Conservation (phyloP, 2,888 invertebrate genomes). For the Cepaea hortensis region DNA sequence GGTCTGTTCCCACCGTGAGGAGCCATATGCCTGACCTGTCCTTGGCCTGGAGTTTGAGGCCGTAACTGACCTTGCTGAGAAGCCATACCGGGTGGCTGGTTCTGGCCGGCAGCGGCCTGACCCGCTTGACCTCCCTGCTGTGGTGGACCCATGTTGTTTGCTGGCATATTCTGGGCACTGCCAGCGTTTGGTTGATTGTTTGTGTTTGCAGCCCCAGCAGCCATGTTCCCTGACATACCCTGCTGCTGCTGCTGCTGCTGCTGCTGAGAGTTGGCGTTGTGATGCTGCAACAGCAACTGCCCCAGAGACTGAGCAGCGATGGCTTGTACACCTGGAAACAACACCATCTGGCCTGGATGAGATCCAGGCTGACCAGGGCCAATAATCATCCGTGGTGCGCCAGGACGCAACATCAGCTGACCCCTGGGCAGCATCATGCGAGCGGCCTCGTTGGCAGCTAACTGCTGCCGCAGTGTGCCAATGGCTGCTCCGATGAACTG, state of each 20-base stretch:
- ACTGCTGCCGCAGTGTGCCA: slow-evolving; percentile 46
- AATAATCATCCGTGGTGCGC: slow-evolving; percentile 41
- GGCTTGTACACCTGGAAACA: slow-evolving; percentile 26
- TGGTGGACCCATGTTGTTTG: neutral
- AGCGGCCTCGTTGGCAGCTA: slow-evolving; percentile 37
- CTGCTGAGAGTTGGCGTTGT: neutral
- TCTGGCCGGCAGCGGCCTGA: slow-evolving; percentile 11
- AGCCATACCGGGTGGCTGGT: neutral
- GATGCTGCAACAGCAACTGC: neutral
- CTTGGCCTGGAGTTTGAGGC: neutral
- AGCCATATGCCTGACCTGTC: slow-evolving; percentile 4
- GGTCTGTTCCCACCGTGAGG: slow-evolving; percentile 25
- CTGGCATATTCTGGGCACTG: slow-evolving; percentile 14
- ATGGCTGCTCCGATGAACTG: slow-evolving; percentile 41
- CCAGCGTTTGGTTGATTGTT: neutral
- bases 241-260: slow-evolving; percentile 9
- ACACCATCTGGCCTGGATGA: slow-evolving; percentile 33
- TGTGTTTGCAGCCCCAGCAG: neutral
- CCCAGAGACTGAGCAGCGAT: neutral
- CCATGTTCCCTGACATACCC: neutral
- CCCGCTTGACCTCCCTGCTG: slow-evolving; percentile 17
- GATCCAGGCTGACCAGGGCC: slow-evolving; percentile 48
- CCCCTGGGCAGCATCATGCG: slow-evolving; percentile 45
- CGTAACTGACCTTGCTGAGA: neutral
- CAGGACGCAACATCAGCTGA: slow-evolving; percentile 39